Conservation (phyloP, 2,797 vertebrate species). For the Tenualosa ilisha region DNA sequence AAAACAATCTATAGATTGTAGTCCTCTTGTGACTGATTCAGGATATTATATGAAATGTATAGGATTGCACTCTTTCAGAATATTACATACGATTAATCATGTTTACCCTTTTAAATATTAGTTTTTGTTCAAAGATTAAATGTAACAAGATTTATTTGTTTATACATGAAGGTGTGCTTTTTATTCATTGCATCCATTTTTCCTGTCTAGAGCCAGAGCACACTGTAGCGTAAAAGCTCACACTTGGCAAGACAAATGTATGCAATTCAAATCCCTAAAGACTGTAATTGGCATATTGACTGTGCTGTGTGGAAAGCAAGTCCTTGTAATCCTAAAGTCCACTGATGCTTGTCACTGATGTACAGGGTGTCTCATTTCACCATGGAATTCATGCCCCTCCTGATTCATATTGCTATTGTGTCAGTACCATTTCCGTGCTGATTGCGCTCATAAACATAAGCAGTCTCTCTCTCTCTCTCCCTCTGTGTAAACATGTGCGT, state of each 20-base stretch:
- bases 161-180: neutral
- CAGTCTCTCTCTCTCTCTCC: neutral
- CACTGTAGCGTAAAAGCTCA: neutral
- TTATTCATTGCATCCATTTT: neutral
- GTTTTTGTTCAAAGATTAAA: neutral
- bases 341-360: conserved; percentile 44
- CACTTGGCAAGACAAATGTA: conserved; percentile 24
- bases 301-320: conserved; percentile 47
- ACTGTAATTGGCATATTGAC: conserved; percentile 47
- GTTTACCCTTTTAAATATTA: neutral
- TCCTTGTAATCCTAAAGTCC: conserved; percentile 47
- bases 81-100: neutral
- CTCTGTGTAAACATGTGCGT: neutral
- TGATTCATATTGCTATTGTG: neutral
- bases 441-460: neutral
- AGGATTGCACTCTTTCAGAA: neutral
- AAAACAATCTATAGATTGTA: neutral
- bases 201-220: neutral
- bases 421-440: neutral
- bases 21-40: neutral
- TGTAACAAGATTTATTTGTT: neutral
- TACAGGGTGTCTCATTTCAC: neutral
- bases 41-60: neutral
- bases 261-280: conserved; percentile 33
- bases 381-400: neutral